These are phyloP conservation scores for Phalacrocorax pelagicus DNA, from an alignment of 2,113 vertebrate species.

Conservation along the genomic window DNA sequence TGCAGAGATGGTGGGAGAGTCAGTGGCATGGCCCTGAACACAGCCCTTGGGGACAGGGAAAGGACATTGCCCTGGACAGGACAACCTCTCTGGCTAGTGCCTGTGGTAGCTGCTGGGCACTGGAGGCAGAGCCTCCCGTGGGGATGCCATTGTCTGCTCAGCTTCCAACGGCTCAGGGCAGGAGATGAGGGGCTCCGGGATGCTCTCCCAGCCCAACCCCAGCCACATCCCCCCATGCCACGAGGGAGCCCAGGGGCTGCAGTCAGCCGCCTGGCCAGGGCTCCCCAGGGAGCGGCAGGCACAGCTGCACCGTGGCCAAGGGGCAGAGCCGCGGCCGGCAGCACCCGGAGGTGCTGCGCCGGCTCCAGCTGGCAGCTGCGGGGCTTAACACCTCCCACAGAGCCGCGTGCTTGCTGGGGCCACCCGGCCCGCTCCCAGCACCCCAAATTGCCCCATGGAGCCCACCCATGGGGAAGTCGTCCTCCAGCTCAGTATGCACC, in stretches of 20 bases:
- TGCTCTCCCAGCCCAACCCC: background rate
- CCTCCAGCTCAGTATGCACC: accelerated
- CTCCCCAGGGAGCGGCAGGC: background rate
- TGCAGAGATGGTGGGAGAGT: background rate
- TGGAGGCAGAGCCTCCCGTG: accelerated
- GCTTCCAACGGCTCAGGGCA: background rate
- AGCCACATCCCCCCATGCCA: accelerated
- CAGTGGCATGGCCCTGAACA: background rate
- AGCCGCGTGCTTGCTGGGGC: background rate
- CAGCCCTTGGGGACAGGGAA: background rate
- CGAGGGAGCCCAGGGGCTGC: background rate
- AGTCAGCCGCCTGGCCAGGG: background rate
- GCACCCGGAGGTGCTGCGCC: background rate
- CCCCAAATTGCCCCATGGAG: background rate
- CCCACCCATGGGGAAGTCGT: background rate
- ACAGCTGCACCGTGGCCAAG: background rate
- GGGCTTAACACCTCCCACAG: background rate
- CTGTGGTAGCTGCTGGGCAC: background rate
- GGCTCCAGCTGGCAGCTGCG: background rate
- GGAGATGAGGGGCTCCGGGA: background rate
- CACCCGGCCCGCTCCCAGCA: background rate
- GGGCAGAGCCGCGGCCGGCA: background rate
- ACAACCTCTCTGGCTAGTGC: background rate
- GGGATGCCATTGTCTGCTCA: background rate
- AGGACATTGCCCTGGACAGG: accelerated